Base-by-base conservation (phyloP, 2,113 vertebrate genomes). In the Bagarius yarrelli region DNA sequence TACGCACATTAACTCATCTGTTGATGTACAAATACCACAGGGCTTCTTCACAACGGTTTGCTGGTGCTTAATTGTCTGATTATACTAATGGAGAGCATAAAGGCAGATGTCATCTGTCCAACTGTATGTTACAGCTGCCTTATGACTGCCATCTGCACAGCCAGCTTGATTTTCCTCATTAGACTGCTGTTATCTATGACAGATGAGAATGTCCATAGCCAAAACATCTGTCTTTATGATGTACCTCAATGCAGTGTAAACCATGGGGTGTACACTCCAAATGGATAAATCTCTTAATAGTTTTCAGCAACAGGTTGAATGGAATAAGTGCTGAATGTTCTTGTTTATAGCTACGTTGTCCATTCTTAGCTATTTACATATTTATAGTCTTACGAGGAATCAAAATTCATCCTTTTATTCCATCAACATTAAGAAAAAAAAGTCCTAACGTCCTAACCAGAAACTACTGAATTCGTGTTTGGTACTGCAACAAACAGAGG, bases 81-180 rank as follows among this genome's bases (percentile, higher is more conserved):
- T 83, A 80, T 30, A 44, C 84, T 83, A 85, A 85, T 81, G 69
- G 70, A 78, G 81, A 77, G 69, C 73, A 78, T 85, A 79, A 63
- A 81, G 81, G 76, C 83, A 84, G 83, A 81, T 85, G 81, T 81
- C 78, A 79, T 83, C 57, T 83, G 63, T 82, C 67, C 55, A 78
- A 61, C 61, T 85, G 79, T 78, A 75, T 83, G 84, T 79, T 83
- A 77, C 83, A 87, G 86, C 83, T 79, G 83, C 82, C 79, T 83
- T 71, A 70, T 85, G 85, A 86, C 59, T 23, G 73, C 90, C 92
- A 91, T 91, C 90, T 93, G 90, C 74, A 90, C 84, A 89, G 86
- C 85, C 87, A 87, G 89, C 87, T 89, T 90, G 87, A 86, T 82
- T 85, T 89, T 85, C 81, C 83, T 90, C 89, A 87, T 91, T 89